Conservation (phyloP, 2,113 vertebrate genomes). For the Centrocercus urophasianus region DNA sequence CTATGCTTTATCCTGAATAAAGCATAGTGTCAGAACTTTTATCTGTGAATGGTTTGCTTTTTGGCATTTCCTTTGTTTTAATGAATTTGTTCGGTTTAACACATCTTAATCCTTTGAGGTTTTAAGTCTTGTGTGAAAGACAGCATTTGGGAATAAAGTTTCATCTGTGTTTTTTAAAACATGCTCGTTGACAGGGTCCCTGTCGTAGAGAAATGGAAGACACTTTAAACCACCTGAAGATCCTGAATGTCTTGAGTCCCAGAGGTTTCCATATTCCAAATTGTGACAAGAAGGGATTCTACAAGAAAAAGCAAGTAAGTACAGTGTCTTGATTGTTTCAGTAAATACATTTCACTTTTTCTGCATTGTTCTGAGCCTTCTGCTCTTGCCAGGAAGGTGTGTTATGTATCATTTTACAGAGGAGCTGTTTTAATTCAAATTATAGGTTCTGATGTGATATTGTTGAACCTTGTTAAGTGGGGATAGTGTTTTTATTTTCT, state of each 20-base stretch:
- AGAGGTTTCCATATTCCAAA: constrained; percentile 93
- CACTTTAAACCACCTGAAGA: constrained; percentile 90
- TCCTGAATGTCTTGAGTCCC: constrained; percentile 87
- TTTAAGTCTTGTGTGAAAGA: background rate
- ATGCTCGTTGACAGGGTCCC: constrained; percentile 82
- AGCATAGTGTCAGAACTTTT: background rate
- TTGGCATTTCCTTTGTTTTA: background rate
- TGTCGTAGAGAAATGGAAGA: constrained; percentile 94
- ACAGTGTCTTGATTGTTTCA: background rate
- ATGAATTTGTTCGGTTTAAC: background rate
- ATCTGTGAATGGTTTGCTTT: background rate
- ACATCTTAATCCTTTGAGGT: background rate
- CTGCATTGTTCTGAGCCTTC: background rate
- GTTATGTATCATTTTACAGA: background rate
- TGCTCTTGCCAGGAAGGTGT: background rate
- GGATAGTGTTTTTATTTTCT: constrained; percentile 60
- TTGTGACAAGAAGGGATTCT: constrained; percentile 97
- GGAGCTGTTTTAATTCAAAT: background rate
- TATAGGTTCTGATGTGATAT: background rate
- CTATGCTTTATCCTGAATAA: background rate
- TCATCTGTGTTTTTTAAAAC: constrained; percentile 24
- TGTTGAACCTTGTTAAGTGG: constrained; percentile 1
- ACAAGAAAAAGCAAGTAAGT: constrained; percentile 97
- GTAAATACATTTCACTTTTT: background rate
- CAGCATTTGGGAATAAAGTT: background rate